Base-by-base conservation (phyloP, 2,888 invertebrate species). In the Ennomos erosarius region DNA sequence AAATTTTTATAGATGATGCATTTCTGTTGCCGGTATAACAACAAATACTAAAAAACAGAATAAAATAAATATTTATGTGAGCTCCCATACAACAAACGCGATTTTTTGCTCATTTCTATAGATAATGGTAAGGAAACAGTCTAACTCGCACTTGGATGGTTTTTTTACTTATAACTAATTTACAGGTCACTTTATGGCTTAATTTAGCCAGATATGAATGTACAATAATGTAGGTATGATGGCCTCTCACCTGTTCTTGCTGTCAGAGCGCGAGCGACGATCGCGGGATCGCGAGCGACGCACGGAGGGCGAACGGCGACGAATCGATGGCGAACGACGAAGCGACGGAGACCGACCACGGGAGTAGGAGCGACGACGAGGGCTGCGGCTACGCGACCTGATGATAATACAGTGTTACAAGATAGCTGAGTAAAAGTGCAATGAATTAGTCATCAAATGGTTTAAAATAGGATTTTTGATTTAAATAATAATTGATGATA, bases 331-430 rank as follows among this genome's bases (percentile, higher is more conserved):
- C 42, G 92, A 91, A 1, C 92, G 88, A 1, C 92, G 85, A 9
- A 85, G 90, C 0, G 92, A 92, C 3, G 61, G 67, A n/a, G 91
- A 91, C 5, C 92, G 78, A 0, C 89, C 91, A 55, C 91, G 87
- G 9, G 51, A 51, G 73, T 81, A 87, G 43, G 92, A 92, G 0
- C 93, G 87, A 33, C 90, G 80, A 1, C 93, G 81, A 0, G 93
- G 92, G 58, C 91, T 92, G 69, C 93, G 90, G 73, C 92, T 91
- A 66, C 92, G 88, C 1, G 92, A 86, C 78, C 92, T 92, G 80
- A 9, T 42, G 35, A 34, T n/a, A 43, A 11, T 9, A 11, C 26
- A 10, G 45, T 33, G 9, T 13, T 38, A 45, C 2, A 10, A 26
- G 38, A 26, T 26, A 26, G 26, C 3, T 11, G 6, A 43, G n/a